phyloP scores from a whole-genome alignment of 2,797 vertebrate genomes.

The Eospalax fontanierii region DNA sequence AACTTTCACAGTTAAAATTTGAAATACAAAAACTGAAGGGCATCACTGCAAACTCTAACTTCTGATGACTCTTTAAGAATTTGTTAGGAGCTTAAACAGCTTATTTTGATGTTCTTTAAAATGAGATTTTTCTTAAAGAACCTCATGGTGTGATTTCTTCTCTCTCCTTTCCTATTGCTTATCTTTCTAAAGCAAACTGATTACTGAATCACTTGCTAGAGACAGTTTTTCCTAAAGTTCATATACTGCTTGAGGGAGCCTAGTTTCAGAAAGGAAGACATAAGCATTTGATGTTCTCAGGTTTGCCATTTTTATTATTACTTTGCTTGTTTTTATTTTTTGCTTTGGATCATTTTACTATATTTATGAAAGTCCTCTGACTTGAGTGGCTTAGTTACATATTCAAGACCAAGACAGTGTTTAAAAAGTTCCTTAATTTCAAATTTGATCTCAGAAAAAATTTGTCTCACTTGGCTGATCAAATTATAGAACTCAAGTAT shows the following conservation, averaged over 20 bases:
- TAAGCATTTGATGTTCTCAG: constrained; percentile 48
- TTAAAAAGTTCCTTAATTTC: not conserved
- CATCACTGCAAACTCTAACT: constrained; percentile 38
- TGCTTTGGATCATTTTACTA: constrained; percentile 1
- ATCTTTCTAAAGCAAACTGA: constrained; percentile 57
- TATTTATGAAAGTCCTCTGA: not conserved
- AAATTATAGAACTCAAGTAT: not conserved
- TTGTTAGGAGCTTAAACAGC: not conserved
- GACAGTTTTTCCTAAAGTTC: constrained; percentile 71
- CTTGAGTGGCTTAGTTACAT: not conserved
- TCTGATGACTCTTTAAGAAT: constrained; percentile 8
- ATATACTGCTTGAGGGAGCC: constrained; percentile 28
- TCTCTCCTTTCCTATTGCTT: not conserved
- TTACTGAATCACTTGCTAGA: constrained; percentile 45
- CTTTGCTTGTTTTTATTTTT: constrained; percentile 66
- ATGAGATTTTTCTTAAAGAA: constrained; percentile 32
- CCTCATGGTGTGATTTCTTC: not conserved
- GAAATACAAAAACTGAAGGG: constrained; percentile 39
- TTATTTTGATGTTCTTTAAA: not conserved
- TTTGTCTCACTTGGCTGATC: not conserved
- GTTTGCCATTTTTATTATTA: constrained; percentile 27
- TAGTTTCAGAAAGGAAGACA: constrained; percentile 40
- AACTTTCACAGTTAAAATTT: constrained; percentile 68
- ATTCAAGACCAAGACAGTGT: not conserved
- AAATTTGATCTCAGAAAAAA: not conserved